Base-by-base conservation (phyloP, 2,888 invertebrate genomes). In the Torymus texanus region DNA sequence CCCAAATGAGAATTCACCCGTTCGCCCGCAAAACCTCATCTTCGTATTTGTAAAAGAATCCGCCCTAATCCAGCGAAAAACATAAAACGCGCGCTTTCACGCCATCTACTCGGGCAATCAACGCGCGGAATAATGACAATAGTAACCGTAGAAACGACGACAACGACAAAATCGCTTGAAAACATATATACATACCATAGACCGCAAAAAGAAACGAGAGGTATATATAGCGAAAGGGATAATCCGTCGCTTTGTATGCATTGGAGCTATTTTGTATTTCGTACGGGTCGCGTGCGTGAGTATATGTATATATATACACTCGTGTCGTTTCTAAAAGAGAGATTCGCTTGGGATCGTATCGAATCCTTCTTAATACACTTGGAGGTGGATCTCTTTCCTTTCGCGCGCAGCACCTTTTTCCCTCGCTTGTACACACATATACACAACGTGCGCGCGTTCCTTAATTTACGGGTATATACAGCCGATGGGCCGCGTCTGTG, bases 161-260 rank as follows among this genome's bases (percentile, higher is more conserved):
- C 8, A 41, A 41, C 41, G 41, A 41, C 41, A 8, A 18, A 41
- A 4, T 18, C n/a, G 41, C 18, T 29, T 63, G n/a, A 12, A 55
- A 1, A 51, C 12, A 16, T 55, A 53, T 11, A 13, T 13, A 24
- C 18, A 18, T 29, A 2, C 58, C 58, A 14, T 13, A 13, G 10
- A 8, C 56, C 4, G 55, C n/a, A 58, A 72, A 61, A 55, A 74
- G 21, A 14, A 8, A 53, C 55, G 59, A 71, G 53, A 53, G 53
- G 51, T 8, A 21, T 21, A 21, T 21, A 21, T 21, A 41, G 41
- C 41, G 8, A 41, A 79, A 82, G 71, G 76, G 81, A 83, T 83
- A 83, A 84, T 84, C 83, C 81, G 78, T 67, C 82, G 82, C 82
- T 84, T 83, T 84, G 83, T 84, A 84, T 83, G 83, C 83, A 83